Evolutionary conservation across 1,140 invertebrate species (phyloP), one percentile per base, ranked within the genome.

Genomic region (Tachypleus tridentatus): DNA sequence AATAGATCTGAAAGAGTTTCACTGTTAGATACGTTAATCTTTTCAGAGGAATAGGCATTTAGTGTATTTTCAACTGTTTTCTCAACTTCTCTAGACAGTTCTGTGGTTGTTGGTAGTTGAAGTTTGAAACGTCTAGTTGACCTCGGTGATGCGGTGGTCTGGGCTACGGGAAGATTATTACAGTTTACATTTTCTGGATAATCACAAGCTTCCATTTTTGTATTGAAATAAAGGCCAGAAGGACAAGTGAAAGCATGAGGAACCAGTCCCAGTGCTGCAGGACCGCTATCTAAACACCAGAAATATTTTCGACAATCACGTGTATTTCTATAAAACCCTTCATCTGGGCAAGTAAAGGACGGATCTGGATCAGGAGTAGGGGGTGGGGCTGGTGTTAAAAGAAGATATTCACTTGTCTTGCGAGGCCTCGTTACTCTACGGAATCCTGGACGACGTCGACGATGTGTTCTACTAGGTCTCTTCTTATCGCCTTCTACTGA

Each of bases 171-270:
- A 49, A 64, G 65, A 7, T 64, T 61, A 11, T 57, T 75, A 74
- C 92, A 95, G 11, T 86, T 79, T 0, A 94, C 91, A 74, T 94
- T 93, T 62, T 89, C 81, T 0, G 88, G 84, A 74, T 93, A 94
- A 74, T 96, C 91, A 73, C 92, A 96, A 4, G 91, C 93, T 74
- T 94, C 91, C 0, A 91, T 89, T 5, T 84, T 84, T 70, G 92
- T 92, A 77, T 93, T 95, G 77, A 95, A 96, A 73, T 86, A 90
- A 11, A 96, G 77, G 54, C 89, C 89, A 63, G 90, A 90, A 0
- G 92, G 91, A 74, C 93, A 96, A 4, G 90, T 94, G 73, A 96
- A 96, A 72, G 91, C 88, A 80, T 95, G 91, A 6, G 91, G 89
- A 11, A 95, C 89, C 58, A 94, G 86, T 58, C 91, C 92, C 50